These are phyloP conservation scores for Nyctibius grandis DNA, from an alignment of 2,797 vertebrate genomes.

Conservation along the genomic window DNA sequence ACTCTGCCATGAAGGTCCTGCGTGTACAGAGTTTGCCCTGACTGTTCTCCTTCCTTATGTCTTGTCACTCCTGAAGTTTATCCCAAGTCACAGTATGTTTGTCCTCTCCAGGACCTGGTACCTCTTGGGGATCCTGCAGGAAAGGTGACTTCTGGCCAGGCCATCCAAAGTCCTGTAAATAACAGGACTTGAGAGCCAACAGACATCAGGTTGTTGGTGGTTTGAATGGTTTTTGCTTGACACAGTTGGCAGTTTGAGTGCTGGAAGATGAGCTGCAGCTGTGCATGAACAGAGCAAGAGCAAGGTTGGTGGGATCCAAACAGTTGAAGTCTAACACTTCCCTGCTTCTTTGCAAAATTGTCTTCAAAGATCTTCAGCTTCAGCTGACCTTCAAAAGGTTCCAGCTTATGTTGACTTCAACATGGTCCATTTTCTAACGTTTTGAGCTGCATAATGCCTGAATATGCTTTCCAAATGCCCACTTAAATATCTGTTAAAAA, in stretches of 20 bases:
- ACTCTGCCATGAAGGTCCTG: neutral
- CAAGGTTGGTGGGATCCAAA: neutral
- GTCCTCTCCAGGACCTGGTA: neutral
- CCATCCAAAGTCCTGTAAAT: neutral
- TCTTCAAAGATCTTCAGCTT: neutral
- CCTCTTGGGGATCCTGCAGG: neutral
- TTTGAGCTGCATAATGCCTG: neutral
- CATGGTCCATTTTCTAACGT: accelerated
- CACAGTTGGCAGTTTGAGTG: neutral
- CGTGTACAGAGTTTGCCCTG: neutral
- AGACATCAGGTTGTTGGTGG: neutral
- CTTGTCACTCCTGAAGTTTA: neutral
- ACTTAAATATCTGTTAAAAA: neutral
- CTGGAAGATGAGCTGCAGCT: neutral
- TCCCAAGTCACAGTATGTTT: neutral
- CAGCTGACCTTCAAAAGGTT: neutral
- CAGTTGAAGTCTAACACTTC: neutral
- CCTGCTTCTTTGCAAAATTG: neutral
- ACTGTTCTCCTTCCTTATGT: neutral
- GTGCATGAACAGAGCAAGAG: neutral
- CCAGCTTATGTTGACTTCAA: neutral
- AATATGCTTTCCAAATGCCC: neutral
- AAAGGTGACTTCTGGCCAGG: neutral
- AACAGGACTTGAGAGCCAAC: neutral
- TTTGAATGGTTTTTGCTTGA: neutral